Conservation (phyloP, 1,140 invertebrate species). For the Ceratina calcarata region DNA sequence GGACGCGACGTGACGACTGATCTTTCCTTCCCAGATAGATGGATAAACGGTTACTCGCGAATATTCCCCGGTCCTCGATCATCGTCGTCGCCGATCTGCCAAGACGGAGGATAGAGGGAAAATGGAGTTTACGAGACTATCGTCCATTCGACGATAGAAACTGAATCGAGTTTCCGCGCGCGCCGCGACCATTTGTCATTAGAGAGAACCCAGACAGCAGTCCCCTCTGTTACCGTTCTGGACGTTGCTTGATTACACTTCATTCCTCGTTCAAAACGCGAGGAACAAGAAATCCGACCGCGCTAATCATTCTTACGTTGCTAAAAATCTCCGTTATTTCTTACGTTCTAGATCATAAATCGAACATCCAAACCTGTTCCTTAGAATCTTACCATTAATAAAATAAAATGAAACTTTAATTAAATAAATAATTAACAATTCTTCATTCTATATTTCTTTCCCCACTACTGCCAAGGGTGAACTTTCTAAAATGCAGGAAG, state of each 20-base stretch:
- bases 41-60: slow-evolving; percentile 38
- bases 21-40: slow-evolving; percentile 7
- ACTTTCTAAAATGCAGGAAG: no score
- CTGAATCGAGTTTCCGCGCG: slow-evolving; percentile 25
- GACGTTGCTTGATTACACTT: slow-evolving; percentile 9
- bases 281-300: not conserved
- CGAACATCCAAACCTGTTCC: not conserved
- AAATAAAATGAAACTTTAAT: not conserved
- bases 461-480: no score
- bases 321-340: not conserved
- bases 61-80: slow-evolving; percentile 40
- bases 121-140: slow-evolving; percentile 49
- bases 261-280: not conserved
- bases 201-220: not conserved
- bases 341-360: not conserved
- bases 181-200: slow-evolving; percentile 24
- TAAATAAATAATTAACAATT: no score
- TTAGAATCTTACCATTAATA: not conserved
- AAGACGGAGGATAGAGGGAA: slow-evolving; percentile 29
- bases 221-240: not conserved
- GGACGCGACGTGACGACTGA: slow-evolving; percentile 11
- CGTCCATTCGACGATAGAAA: slow-evolving; percentile 20
- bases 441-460: no score
- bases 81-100: slow-evolving; percentile 37
- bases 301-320: not conserved